These are phyloP conservation scores for Papilio dardanus DNA, from an alignment of 1,140 invertebrate species.

Conservation along the genomic window DNA sequence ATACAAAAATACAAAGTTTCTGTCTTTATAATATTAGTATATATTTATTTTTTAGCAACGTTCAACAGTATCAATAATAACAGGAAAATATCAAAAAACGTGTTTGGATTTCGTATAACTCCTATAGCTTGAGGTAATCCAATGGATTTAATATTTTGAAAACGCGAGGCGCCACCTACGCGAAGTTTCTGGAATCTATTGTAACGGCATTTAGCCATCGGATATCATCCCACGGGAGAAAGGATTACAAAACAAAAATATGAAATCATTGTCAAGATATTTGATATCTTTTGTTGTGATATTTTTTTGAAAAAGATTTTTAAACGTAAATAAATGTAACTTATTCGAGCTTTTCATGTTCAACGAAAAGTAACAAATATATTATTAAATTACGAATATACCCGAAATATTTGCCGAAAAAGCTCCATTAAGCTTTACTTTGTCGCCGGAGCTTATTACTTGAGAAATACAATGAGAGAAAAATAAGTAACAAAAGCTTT, in stretches of 20 bases:
- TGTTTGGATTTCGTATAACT: neutral
- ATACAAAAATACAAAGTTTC: no score
- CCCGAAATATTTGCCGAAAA: neutral
- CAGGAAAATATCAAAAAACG: no score
- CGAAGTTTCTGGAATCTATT: neutral
- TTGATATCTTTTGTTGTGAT: neutral
- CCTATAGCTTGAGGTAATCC: neutral
- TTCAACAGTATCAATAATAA: no score
- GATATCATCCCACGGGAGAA: neutral
- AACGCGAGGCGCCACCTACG: neutral
- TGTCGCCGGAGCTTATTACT: constrained; percentile 7
- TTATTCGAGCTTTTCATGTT: neutral
- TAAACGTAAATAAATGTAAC: no score
- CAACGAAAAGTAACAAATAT: neutral
- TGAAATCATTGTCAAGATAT: neutral
- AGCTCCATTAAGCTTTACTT: constrained; percentile 10
- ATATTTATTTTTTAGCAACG: no score
- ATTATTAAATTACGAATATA: neutral
- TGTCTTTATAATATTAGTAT: no score
- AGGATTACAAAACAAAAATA: neutral
- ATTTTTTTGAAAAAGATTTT: no score
- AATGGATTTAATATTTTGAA: neutral
- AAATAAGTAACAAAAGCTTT: constrained; percentile 23
- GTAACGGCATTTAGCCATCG: neutral
- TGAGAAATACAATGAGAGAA: constrained; percentile 23